Conservation (phyloP, 2,113 vertebrate genomes). For the Typhlomys cinereus region DNA sequence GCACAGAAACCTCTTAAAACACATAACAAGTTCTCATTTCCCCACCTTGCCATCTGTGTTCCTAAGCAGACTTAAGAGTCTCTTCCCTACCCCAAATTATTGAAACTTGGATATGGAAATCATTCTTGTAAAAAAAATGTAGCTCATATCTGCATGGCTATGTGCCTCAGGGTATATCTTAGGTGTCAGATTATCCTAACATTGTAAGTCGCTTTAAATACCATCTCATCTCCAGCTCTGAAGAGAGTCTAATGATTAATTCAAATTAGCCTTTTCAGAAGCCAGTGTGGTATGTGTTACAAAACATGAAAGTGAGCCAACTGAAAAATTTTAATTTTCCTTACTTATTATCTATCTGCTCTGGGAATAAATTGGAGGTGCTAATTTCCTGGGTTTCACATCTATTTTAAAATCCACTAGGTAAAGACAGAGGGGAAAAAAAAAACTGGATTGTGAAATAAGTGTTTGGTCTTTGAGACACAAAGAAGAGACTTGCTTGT, state of each 20-base stretch:
- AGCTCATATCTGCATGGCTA: background rate
- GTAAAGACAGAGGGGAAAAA: background rate
- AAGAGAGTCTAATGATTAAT: conserved; percentile 66
- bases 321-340: conserved; percentile 68
- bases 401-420: conserved; percentile 58
- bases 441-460: background rate
- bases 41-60: background rate
- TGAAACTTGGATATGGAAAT: background rate
- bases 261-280: conserved; percentile 69
- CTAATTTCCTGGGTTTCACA: conserved; percentile 66
- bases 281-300: conserved; percentile 63
- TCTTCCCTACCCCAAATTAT: background rate
- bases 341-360: conserved; percentile 67
- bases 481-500: background rate
- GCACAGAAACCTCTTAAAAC: background rate
- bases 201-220: conserved; percentile 62
- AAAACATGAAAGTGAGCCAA: conserved; percentile 53
- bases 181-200: conserved; percentile 23
- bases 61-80: background rate
- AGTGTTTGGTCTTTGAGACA: conserved; percentile 15
- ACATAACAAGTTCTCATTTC: background rate
- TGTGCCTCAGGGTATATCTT: conserved; percentile 16
- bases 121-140: background rate
- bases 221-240: conserved; percentile 33
- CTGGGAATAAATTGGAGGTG: conserved; percentile 64